A percentile compares a stretch with the other conserved stretches of the same genome.
These are phyloP conservation scores for Asteroscopus sphinx DNA, from an alignment of 2,888 invertebrate species.

Conservation along the genomic window DNA sequence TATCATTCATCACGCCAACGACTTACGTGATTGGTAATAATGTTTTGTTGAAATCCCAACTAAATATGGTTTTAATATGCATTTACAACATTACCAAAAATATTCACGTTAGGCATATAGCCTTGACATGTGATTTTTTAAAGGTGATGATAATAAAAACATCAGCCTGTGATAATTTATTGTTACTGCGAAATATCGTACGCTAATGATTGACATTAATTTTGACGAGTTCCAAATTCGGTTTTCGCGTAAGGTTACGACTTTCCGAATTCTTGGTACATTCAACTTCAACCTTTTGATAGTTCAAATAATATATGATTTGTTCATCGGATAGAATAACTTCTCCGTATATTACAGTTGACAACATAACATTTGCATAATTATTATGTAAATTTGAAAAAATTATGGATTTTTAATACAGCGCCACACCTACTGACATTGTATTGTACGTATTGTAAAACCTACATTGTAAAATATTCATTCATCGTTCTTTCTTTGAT, in stretches of 20 bases:
- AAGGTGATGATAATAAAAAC: conserved; percentile 45
- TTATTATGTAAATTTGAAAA: conserved; percentile 20
- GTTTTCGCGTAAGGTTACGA: conserved; percentile 20
- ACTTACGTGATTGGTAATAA: not conserved
- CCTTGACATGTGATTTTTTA: conserved; percentile 53
- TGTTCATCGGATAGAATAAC: conserved; percentile 9
- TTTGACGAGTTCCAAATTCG: conserved; percentile 21
- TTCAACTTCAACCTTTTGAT: conserved; percentile 27
- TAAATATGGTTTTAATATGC: conserved; percentile 15
- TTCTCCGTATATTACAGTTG: conserved; percentile 12
- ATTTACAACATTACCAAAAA: conserved; percentile 20
- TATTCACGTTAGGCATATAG: conserved; percentile 10
- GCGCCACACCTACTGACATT: conserved; percentile 11
- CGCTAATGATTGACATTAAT: conserved; percentile 29
- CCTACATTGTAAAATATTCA: conserved; percentile 12
- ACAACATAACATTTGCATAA: conserved; percentile 38
- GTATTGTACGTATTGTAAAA: conserved; percentile 8
- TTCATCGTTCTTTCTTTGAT: conserved; percentile 9
- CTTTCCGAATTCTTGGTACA: conserved; percentile 7
- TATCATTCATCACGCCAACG: not conserved
- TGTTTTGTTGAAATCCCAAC: conserved; percentile 5
- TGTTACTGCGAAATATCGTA: conserved; percentile 38
- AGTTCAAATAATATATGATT: not conserved
- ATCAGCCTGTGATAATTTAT: conserved; percentile 49
- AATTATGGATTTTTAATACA: conserved; percentile 16